phyloP scores from a whole-genome alignment of 2,113 vertebrate genomes.

The Falcunculus frontatus region DNA sequence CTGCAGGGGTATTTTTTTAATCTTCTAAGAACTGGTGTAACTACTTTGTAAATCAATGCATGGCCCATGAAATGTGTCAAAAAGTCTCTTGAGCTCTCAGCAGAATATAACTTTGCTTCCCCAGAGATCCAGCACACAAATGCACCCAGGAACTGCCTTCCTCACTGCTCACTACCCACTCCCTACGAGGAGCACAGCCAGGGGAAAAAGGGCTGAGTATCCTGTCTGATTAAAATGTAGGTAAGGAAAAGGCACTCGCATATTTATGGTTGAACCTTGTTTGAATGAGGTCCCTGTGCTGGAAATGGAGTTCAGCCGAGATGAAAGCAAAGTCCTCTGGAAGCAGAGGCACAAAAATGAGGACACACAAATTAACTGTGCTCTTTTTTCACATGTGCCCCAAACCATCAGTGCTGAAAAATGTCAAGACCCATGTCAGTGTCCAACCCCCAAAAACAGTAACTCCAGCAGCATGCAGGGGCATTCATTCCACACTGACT shows the following conservation, averaged over 20 bases:
- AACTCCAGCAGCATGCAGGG: background rate
- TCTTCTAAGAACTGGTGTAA: background rate
- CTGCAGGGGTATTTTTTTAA: background rate
- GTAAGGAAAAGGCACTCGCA: background rate
- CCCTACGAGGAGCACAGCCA: background rate
- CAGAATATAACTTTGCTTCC: background rate
- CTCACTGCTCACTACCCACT: background rate
- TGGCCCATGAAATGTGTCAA: background rate
- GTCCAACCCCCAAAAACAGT: accelerated
- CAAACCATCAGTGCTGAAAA: background rate
- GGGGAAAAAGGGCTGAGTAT: background rate
- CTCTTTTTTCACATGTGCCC: background rate
- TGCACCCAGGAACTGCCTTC: background rate
- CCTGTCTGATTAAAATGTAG: background rate
- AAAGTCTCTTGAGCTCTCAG: background rate
- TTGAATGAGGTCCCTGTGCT: background rate
- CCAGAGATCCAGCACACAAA: background rate
- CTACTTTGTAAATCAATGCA: background rate
- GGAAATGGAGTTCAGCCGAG: background rate
- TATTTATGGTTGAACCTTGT: background rate
- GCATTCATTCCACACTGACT: background rate
- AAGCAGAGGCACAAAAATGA: background rate
- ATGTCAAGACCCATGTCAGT: background rate
- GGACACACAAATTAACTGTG: background rate
- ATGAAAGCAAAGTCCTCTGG: background rate